Evolutionary conservation across 2,797 vertebrate genomes (phyloP).

Genomic region (Gymnopithys bicolor): DNA sequence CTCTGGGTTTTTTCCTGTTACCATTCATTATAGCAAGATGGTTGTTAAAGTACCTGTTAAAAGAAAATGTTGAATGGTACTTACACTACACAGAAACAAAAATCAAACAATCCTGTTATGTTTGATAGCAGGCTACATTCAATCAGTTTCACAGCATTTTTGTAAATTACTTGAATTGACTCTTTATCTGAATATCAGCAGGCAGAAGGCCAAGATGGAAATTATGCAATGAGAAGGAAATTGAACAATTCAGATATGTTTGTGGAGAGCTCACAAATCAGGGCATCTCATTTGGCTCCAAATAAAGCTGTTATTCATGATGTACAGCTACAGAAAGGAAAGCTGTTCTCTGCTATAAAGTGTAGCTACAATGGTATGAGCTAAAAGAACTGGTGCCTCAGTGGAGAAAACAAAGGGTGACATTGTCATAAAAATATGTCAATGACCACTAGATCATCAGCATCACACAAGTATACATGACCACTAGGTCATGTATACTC

Average conservation of each 20-base stretch:
- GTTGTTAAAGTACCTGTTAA: slow-evolving; percentile 45
- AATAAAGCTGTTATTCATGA: slow-evolving; percentile 74
- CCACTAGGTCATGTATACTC: not conserved
- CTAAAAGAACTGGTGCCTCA: slow-evolving; percentile 43
- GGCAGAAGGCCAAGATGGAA: slow-evolving; percentile 66
- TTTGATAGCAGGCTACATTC: slow-evolving; percentile 44
- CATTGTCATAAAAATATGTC: not conserved
- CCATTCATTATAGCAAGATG: slow-evolving; percentile 36
- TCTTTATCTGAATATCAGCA: slow-evolving; percentile 75
- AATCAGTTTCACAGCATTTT: slow-evolving; percentile 51
- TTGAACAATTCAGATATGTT: slow-evolving; percentile 78
- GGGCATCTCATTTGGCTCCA: slow-evolving; percentile 73
- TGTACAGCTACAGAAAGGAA: slow-evolving; percentile 59
- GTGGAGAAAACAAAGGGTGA: not conserved
- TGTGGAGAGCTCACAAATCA: slow-evolving; percentile 72
- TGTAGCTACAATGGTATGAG: not conserved
- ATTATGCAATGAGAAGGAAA: slow-evolving; percentile 77
- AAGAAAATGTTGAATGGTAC: slow-evolving; percentile 21
- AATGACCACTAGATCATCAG: not conserved
- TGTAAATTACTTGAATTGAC: slow-evolving; percentile 71
- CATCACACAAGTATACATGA: not conserved
- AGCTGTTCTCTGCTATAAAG: slow-evolving; percentile 48
- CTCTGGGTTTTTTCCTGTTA: not conserved
- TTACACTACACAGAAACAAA: slow-evolving; percentile 46
- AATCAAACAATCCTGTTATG: slow-evolving; percentile 58